These are phyloP conservation scores for Urosaurus nigricauda DNA, from an alignment of 2,797 vertebrate species.

Conservation along the genomic window DNA sequence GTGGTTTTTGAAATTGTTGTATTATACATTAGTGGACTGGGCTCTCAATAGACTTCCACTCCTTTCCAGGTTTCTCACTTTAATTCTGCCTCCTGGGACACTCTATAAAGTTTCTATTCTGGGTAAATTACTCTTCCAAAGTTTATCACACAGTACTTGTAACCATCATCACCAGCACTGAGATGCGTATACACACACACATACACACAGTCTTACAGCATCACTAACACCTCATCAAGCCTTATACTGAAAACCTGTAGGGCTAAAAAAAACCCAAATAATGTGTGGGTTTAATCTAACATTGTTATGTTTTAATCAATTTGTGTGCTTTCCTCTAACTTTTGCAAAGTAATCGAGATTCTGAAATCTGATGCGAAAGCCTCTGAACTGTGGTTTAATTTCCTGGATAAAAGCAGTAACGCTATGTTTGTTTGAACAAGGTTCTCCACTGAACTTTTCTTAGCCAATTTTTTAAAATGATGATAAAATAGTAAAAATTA, in stretches of 20 bases:
- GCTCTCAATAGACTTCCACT: constrained; percentile 40
- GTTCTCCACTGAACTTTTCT: constrained; percentile 1
- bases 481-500: too few relatives aligned
- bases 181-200: not conserved
- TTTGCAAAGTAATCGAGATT: not conserved
- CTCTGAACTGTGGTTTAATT: constrained; percentile 26
- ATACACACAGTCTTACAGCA: constrained; percentile 17
- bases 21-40: constrained; percentile 48
- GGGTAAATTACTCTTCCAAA: constrained; percentile 52
- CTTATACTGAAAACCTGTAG: not conserved
- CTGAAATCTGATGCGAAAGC: constrained; percentile 9
- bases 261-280: constrained; percentile 21
- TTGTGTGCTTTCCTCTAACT: not conserved
- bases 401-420: constrained; percentile 13
- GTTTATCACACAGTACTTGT: constrained; percentile 34
- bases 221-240: constrained; percentile 48
- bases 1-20: constrained; percentile 37
- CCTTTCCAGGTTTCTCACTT: constrained; percentile 56
- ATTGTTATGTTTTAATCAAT: constrained; percentile 33
- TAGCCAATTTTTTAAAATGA: constrained; percentile 17
- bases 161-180: not conserved
- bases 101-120: constrained; percentile 37
- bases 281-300: constrained; percentile 16
- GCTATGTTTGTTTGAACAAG: accelerated
- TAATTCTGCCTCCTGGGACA: constrained; percentile 50